Evolutionary conservation across 2,797 vertebrate genomes (phyloP), one percentile per base, ranked within the genome.

Genomic region (Hippopotamyrus pictus): DNA sequence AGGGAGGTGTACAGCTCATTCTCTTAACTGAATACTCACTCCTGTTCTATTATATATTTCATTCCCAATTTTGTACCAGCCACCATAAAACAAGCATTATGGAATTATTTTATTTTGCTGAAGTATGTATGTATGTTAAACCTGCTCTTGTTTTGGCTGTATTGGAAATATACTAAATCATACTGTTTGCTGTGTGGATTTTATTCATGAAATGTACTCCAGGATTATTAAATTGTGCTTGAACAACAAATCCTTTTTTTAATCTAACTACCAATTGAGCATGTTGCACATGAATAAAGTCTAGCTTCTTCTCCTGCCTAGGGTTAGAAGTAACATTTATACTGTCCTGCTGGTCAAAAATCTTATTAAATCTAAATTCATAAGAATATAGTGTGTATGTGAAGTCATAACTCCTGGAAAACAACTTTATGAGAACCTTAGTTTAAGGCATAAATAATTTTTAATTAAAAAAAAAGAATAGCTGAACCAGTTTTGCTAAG

Each of bases 61-160:
- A 73, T 76, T 88, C 50, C 46, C 9, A 12, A 9, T 48, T 51
- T 29, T 62, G 25, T 53, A 51, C 46, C 44, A 69, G 57, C 17
- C 46, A 84, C 46, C 33, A 54, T 50, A 57, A 53, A 89, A 54
- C 48, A n/a, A 73, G 59, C 84, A 54, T 22, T 50, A 44, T 41
- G 50, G 46, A 33, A 69, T 86, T 17, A 86, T 3, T 86, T 69
- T 54, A 62, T 87, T 87, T 73, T 73, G 44, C 82, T 37, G 22
- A n/a, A 86, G 48, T 76, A 84, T 69, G 37, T 76, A 84, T 69
- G 33, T 87, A 76, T 76, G 53, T 69, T 89, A 88, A 25, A 88
- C 65, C 46, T 69, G 25, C 48, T 51, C 17, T 86, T 65, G 51
- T 62, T 48, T 46, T 84, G 53, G 22, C 79, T 89, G 82, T 65